Evolutionary conservation across 1,140 invertebrate species (phyloP), one percentile per base, ranked within the genome.

Genomic region (Camponotus pennsylvanicus): DNA sequence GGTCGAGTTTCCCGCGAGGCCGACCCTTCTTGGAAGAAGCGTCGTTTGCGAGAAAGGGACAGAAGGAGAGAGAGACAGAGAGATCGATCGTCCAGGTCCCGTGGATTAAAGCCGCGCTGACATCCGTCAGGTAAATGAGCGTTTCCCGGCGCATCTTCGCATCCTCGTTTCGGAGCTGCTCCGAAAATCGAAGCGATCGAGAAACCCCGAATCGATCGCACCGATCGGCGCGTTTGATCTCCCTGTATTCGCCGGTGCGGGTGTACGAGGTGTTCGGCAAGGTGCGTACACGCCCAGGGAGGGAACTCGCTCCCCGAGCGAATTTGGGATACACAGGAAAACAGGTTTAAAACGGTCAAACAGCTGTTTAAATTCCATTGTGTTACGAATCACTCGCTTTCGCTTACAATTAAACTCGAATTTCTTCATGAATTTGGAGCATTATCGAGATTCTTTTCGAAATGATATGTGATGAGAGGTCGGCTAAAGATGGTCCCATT

Each of bases 251-350:
- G 40, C 15, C 34, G 45, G 49, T 32, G n/a, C 64, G 45, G 15
- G 32, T 13, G 27, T 15, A 45, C 52, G 37, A 18, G 67, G 57
- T 61, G 55, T 71, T 27, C 11, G 40, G 69, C 45, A 83, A 83
- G 69, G 55, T 83, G 69, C 79, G 79, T 83, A 83, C 42, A 83
- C 79, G 79, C 79, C 79, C 79, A 83, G 40, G 15, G 40, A 49
- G 27, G 15, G 78, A 59, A n/a, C 52, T 71, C 37, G 34, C 32
- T 69, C 7, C 52, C 21, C 52, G 57, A 59, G 11, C 52, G 13
- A 42, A 40, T 61, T 61, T 83, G 3, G 67, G 40, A 40, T 32
- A 73, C 67, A 32, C 27, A 59, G 7, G 18, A 40, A 71, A 71
- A 45, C 42, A 8, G 27, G 42, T 71, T 45, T 67, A 3, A 45